Conservation (phyloP, 1,140 invertebrate species). For the Drosophila seguyi region DNA sequence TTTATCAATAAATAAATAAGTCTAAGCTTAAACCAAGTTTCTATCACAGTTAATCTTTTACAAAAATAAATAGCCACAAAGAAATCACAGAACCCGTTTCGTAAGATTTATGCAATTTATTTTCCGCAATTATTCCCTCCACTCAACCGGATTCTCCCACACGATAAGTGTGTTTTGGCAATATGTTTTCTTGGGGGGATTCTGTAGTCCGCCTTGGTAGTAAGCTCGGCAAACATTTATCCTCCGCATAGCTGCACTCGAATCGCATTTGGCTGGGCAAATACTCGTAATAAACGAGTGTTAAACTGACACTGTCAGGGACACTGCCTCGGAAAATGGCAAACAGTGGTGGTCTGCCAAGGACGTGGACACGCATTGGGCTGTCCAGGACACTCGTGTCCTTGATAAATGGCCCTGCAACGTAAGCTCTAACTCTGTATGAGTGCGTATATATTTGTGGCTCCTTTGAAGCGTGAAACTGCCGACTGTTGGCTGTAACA, state of each 20-base stretch:
- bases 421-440: conserved; percentile 5
- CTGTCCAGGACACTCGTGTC: conserved; percentile 73
- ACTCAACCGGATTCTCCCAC: conserved; percentile 2
- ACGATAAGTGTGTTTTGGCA: background rate
- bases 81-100: background rate
- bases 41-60: background rate
- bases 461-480: conserved; percentile 64
- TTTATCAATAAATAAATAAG: too few relatives aligned
- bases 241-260: conserved; percentile 40
- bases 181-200: conserved; percentile 7
- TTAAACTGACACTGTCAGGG: conserved; percentile 68
- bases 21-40: background rate
- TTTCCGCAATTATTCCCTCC: background rate
- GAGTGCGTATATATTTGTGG: conserved; percentile 44
- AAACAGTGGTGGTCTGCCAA: conserved; percentile 62
- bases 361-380: conserved; percentile 62
- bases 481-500: conserved; percentile 75
- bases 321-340: conserved; percentile 39
- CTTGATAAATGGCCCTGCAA: conserved; percentile 74
- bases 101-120: conserved; percentile 2
- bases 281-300: conserved; percentile 71
- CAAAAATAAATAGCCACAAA: background rate
- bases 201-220: background rate
- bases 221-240: conserved; percentile 28
- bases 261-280: conserved; percentile 58